Conservation (phyloP, 1,140 invertebrate species). For the Diorhabda elongata region DNA sequence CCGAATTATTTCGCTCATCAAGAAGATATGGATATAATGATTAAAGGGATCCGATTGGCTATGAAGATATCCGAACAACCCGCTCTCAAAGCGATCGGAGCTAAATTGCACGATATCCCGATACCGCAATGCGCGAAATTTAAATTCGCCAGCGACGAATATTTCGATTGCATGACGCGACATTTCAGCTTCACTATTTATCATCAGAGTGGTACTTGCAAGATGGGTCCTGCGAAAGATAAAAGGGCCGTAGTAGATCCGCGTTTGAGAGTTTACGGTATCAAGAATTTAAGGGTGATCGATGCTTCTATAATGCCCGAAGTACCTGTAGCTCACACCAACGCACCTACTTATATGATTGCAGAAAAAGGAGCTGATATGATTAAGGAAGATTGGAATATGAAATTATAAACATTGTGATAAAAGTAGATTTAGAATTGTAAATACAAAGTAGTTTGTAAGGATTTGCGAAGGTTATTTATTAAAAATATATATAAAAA, state of each 20-base stretch:
- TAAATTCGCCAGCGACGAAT: slow-evolving; percentile 69
- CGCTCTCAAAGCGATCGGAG: slow-evolving; percentile 40
- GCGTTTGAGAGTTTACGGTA: slow-evolving; percentile 63
- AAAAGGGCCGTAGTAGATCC: slow-evolving; percentile 67
- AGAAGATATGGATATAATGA: slow-evolving; percentile 46
- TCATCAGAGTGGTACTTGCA: slow-evolving; percentile 77
- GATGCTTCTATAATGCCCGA: slow-evolving; percentile 66
- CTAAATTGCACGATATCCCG: slow-evolving; percentile 56
- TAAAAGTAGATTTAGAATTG: neutral
- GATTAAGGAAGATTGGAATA: slow-evolving; percentile 45
- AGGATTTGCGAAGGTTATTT: no score
- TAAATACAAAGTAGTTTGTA: neutral
- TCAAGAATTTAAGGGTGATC: slow-evolving; percentile 62
- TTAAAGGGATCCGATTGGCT: slow-evolving; percentile 43
- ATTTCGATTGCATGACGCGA: slow-evolving; percentile 68
- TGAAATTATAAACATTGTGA: slow-evolving; percentile 6
- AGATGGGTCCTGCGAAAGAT: slow-evolving; percentile 73
- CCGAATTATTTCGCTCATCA: slow-evolving; percentile 70
- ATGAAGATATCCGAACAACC: slow-evolving; percentile 43
- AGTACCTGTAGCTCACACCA: slow-evolving; percentile 61
- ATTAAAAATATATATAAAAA: no score
- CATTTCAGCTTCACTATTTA: slow-evolving; percentile 69
- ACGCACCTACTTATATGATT: slow-evolving; percentile 65
- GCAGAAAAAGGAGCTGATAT: slow-evolving; percentile 66
- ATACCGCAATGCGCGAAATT: slow-evolving; percentile 72